Conservation (phyloP, 2,888 invertebrate species). For the Acanthosepion pharaonis region DNA sequence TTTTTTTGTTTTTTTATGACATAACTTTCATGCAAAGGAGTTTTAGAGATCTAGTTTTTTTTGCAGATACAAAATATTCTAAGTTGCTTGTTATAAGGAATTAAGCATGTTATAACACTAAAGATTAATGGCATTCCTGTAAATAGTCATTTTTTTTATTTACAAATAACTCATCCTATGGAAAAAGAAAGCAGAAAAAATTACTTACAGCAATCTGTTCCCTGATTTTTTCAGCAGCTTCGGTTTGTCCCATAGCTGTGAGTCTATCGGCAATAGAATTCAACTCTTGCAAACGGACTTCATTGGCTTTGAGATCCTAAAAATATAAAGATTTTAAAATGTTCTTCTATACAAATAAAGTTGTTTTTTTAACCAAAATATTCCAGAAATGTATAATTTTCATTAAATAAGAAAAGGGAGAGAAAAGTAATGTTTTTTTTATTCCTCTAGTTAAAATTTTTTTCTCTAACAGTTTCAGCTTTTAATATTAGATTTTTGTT, state of each 20-base stretch:
- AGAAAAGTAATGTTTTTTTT: no score
- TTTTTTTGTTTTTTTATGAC: no score
- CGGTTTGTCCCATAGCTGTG: slow-evolving; percentile 96
- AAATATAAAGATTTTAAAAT: slow-evolving; percentile 43
- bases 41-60: no score
- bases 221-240: slow-evolving; percentile 97
- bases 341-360: neutral
- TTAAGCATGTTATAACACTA: no score
- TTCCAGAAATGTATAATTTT: neutral
- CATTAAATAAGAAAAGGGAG: no score
- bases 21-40: no score
- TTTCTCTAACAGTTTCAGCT: neutral
- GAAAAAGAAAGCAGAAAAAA: neutral
- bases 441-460: no score
- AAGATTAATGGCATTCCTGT: no score
- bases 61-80: no score
- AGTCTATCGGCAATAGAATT: slow-evolving; percentile 97
- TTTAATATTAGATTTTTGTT: neutral
- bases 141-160: no score
- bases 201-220: slow-evolving; percentile 88
- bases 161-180: no score
- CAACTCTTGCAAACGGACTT: slow-evolving; percentile 98
- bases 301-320: slow-evolving; percentile 92
- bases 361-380: neutral
- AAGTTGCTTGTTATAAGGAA: no score